A percentile compares a stretch with the other conserved stretches of the same genome.
phyloP scores from a whole-genome alignment of 2,797 vertebrate genomes.

The Sternotherus odoratus region DNA sequence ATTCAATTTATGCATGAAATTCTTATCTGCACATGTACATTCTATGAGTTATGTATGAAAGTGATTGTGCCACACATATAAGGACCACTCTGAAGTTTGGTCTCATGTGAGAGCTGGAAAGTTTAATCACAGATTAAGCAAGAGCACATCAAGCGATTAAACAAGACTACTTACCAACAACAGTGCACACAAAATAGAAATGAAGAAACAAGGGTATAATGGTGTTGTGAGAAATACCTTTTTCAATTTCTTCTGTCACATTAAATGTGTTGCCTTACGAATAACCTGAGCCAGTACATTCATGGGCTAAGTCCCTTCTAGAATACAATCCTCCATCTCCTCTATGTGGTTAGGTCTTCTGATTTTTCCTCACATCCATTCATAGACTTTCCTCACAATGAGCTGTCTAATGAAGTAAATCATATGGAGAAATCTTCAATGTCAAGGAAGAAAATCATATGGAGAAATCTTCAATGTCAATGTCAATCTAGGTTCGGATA shows the following conservation, averaged over 20 bases:
- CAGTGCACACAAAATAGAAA: background rate
- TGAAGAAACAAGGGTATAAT: background rate
- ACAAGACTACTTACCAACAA: background rate
- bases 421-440: background rate
- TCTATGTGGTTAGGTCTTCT: background rate
- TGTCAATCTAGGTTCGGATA: background rate
- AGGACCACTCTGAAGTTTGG: background rate
- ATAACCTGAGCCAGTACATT: background rate
- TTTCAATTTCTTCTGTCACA: background rate
- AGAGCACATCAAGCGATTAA: too few relatives aligned
- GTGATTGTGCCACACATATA: background rate
- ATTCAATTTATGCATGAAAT: background rate
- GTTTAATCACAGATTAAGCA: background rate
- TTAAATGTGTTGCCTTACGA: background rate
- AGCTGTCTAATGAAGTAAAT: background rate
- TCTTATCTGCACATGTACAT: background rate
- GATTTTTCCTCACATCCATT: background rate
- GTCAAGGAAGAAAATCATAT: background rate
- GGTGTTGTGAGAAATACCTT: background rate
- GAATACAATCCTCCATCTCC: background rate
- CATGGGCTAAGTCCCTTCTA: background rate
- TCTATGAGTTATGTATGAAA: background rate
- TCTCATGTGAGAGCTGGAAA: background rate
- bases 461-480: accelerated
- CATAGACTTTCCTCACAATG: background rate